phyloP scores from a whole-genome alignment of 2,113 vertebrate genomes.

The Ardeotis arabs region DNA sequence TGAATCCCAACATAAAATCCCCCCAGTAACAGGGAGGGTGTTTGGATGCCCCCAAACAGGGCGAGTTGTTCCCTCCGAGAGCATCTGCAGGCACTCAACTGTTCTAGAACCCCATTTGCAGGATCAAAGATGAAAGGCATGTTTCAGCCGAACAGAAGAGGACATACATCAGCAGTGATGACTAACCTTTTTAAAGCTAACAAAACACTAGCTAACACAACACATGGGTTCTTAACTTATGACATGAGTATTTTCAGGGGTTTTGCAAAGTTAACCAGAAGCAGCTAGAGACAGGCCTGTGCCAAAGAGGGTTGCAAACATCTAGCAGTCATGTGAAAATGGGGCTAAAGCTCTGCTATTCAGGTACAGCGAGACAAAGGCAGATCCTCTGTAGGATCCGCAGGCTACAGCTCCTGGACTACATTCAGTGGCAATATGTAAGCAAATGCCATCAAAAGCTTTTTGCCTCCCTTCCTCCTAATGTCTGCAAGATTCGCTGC shows the following conservation, averaged over 20 bases:
- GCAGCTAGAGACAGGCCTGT: not conserved
- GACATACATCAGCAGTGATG: not conserved
- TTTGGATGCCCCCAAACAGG: not conserved
- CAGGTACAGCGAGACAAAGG: not conserved
- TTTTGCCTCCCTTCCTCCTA: not conserved
- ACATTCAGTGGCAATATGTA: not conserved
- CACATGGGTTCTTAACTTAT: not conserved
- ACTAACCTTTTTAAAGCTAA: not conserved
- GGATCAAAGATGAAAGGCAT: not conserved
- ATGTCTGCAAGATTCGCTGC: not conserved
- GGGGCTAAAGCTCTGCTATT: not conserved
- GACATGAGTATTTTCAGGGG: not conserved
- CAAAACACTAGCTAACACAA: slow-evolving; percentile 19
- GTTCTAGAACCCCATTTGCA: slow-evolving; percentile 2
- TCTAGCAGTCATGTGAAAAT: not conserved
- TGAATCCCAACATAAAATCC: not conserved
- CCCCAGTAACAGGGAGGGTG: accelerated
- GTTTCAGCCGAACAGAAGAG: slow-evolving; percentile 39
- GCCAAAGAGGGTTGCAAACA: slow-evolving; percentile 9
- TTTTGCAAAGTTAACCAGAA: slow-evolving; percentile 34
- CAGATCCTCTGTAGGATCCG: not conserved
- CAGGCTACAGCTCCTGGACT: not conserved
- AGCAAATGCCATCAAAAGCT: not conserved
- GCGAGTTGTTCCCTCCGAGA: not conserved
- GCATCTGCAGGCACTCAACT: not conserved